phyloP scores from a whole-genome alignment of 92 coral and sea anemone species.

The Galaxea fascicularis region DNA sequence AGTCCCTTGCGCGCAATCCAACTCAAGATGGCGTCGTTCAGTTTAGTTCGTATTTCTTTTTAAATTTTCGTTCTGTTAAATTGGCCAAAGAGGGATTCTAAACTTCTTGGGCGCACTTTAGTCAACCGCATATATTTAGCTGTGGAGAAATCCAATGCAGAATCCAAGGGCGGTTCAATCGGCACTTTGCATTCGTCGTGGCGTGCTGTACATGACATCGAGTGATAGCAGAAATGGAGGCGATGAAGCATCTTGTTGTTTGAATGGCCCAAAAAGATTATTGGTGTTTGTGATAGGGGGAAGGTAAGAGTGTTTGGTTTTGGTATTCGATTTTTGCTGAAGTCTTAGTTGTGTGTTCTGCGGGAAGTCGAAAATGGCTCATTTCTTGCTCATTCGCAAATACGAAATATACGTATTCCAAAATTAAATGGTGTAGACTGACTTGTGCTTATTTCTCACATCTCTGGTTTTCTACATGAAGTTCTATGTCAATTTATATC shows the following conservation, averaged over 20 bases:
- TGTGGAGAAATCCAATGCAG: neutral
- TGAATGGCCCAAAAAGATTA: too few relatives aligned
- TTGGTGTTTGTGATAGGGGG: too few relatives aligned
- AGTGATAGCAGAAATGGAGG: neutral
- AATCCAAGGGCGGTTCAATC: neutral
- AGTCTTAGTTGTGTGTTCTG: too few relatives aligned
- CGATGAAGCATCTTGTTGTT: too few relatives aligned
- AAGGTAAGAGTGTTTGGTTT: too few relatives aligned
- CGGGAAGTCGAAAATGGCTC: too few relatives aligned
- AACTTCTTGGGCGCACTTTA: too few relatives aligned
- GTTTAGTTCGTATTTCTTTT: slow-evolving; percentile 1
- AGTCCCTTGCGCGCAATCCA: slow-evolving; percentile 2
- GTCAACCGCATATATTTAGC: neutral
- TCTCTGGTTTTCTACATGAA: neutral
- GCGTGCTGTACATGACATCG: neutral
- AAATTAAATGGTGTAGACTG: too few relatives aligned
- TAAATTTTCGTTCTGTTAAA: neutral
- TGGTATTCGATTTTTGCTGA: too few relatives aligned
- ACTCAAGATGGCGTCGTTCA: slow-evolving; percentile 17
- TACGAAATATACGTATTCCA: too few relatives aligned
- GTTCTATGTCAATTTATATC: slow-evolving; percentile 8
- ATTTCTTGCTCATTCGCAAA: too few relatives aligned
- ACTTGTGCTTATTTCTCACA: too few relatives aligned
- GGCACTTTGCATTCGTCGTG: neutral
- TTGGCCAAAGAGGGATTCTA: slow-evolving; percentile 4